Percentiles rank a stretch among this genome's conserved stretches.
phyloP scores from a whole-genome alignment of 2,888 invertebrate genomes.

The Petrolisthes manimaculis region DNA sequence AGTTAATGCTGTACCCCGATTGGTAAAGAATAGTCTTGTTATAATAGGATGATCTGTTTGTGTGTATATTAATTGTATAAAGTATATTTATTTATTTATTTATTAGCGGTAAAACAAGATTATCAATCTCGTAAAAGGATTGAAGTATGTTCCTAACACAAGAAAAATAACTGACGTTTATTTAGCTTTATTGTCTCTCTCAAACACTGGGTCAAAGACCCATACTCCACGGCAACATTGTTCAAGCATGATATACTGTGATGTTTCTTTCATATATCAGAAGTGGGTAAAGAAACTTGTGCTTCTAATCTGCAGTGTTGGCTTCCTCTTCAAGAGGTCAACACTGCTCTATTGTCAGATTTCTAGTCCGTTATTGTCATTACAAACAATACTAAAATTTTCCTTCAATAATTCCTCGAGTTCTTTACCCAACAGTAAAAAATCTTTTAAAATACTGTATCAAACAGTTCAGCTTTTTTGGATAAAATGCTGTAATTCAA shows the following conservation, averaged over 20 bases:
- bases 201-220: conserved; percentile 55
- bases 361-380: conserved; percentile 34
- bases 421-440: conserved; percentile 11
- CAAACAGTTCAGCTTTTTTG: not conserved
- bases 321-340: conserved; percentile 24
- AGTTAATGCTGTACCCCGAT: too few relatives aligned
- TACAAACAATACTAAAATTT: conserved; percentile 19
- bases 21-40: too few relatives aligned
- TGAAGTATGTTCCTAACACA: conserved; percentile 34
- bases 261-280: conserved; percentile 15
- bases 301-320: conserved; percentile 25
- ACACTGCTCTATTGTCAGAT: conserved; percentile 40
- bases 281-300: conserved; percentile 42
- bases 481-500: not conserved
- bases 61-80: too few relatives aligned
- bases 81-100: not conserved
- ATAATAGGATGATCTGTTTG: too few relatives aligned
- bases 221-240: conserved; percentile 45
- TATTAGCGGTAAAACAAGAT: not conserved
- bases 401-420: not conserved
- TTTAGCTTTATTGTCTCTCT: conserved; percentile 61
- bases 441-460: not conserved
- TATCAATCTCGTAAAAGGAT: conserved; percentile 17
- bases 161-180: conserved; percentile 48
- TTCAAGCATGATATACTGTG: conserved; percentile 37